A percentile compares a stretch with the other conserved stretches of the same genome.
Conservation (phyloP, 2,888 invertebrate species). For the Dicyrtoma fusca region DNA sequence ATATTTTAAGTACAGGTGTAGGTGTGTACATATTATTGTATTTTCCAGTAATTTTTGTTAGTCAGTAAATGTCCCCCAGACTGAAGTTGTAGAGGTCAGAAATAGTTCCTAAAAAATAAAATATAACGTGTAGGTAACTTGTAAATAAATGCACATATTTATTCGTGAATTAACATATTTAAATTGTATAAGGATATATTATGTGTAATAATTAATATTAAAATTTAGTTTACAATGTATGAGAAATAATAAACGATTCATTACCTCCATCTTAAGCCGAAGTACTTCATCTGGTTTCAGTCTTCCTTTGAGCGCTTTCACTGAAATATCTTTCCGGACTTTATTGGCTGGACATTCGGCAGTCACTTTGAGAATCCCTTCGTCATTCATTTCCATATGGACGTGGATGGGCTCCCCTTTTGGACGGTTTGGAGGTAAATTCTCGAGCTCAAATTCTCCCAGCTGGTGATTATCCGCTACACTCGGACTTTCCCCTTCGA, state of each 20-base stretch:
- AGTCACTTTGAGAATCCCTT: conserved; percentile 16
- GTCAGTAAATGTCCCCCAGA: no score
- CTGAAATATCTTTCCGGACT: not conserved
- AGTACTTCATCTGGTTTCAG: not conserved
- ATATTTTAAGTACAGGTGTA: no score
- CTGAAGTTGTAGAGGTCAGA: no score
- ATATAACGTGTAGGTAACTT: no score
- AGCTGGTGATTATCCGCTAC: not conserved
- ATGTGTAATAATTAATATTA: no score
- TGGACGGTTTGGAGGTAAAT: not conserved
- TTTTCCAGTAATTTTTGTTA: no score
- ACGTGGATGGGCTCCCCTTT: not conserved
- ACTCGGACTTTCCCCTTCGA: conserved; percentile 4
- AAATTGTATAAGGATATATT: no score
- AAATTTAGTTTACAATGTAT: no score
- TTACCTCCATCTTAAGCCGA: conserved; percentile 10
- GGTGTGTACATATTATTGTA: no score
- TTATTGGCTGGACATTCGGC: not conserved
- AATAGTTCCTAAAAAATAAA: no score
- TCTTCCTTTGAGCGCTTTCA: not conserved
- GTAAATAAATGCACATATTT: no score
- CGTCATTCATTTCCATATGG: conserved; percentile 6
- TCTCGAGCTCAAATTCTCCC: not conserved
- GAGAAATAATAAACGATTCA: not conserved
- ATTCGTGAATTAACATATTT: no score